Base-by-base conservation (phyloP, 2,113 vertebrate species). In the Desmodus rotundus region DNA sequence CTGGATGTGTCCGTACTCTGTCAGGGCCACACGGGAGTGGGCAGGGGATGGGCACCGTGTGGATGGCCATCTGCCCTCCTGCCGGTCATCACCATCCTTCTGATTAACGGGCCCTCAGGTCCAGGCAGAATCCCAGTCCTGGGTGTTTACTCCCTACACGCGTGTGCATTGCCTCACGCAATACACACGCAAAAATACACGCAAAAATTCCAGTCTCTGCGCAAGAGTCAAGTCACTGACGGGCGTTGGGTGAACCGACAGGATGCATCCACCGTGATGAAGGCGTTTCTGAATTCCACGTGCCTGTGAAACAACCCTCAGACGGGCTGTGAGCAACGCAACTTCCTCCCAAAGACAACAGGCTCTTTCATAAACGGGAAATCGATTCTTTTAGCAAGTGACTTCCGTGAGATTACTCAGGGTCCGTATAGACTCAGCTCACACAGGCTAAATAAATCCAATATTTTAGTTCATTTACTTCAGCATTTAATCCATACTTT, bases 401-500 rank as follows among this genome's bases (percentile, higher is more conserved):
- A 33, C n/a, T 61, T 90, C 28, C 26, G 14, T 33, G 50, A 45
- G 65, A 65, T 87, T n/a, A 65, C 31, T 83, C 68, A 43, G 50
- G 14, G 54, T 77, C 76, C 52, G 17, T 36, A 65, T 7, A 54
- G 82, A 86, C 13, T 47, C 20, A 8, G 47, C 33, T 73, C 38
- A 43, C 14, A 43, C 33, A n/a, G 47, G 36, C 50, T 94, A 81
- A 63, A 70, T 72, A 80, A 76, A 85, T 36, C 52, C 43, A 65
- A 50, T 76, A 68, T 54, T 86, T 93, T 83, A 84, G 43, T 63
- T 52, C 33, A 72, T 63, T 94, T 36, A 83, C 45, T 61, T 76
- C 6, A 56, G 17, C 24, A 74, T 38, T 93, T 41, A 77, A 67
- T 83, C 89, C 67, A 22, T 82, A 74, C 17, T 83, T 95, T 93